Evolutionary conservation across 2,888 invertebrate genomes (phyloP).

Genomic region (Noctua janthina): DNA sequence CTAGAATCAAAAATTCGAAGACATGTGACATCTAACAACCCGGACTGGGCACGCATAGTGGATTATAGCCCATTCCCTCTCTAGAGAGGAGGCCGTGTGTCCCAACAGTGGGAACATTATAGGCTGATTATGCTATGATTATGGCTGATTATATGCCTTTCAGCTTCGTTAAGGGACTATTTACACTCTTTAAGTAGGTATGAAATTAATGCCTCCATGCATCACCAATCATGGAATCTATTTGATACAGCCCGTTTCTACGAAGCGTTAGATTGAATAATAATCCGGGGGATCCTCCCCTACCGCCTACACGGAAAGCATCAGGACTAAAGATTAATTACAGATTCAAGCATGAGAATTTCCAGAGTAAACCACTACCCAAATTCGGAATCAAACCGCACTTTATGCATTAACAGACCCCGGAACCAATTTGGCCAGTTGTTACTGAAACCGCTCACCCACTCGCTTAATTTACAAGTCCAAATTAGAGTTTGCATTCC

Average conservation of each 20-base stretch:
- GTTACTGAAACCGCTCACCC: constrained; percentile 18
- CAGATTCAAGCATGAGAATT: neutral
- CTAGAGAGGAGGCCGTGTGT: too few species aligned
- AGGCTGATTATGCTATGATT: too few species aligned
- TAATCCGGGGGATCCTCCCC: neutral
- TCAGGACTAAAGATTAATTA: neutral
- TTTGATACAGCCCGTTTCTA: neutral
- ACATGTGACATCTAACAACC: too few species aligned
- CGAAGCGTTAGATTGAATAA: neutral
- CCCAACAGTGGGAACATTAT: too few species aligned
- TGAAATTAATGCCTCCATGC: neutral
- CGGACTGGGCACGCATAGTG: too few species aligned
- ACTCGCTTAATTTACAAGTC: constrained; percentile 20
- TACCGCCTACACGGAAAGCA: neutral
- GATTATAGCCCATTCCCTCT: too few species aligned
- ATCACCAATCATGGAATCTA: neutral
- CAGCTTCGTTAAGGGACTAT: too few species aligned
- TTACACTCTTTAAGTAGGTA: neutral
- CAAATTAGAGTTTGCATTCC: constrained; percentile 35
- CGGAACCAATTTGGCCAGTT: constrained; percentile 17
- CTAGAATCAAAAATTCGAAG: too few species aligned
- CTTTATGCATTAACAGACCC: neutral
- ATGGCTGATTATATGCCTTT: too few species aligned
- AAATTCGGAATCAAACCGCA: constrained; percentile 14
- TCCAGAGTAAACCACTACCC: neutral